Evolutionary conservation across 2,888 invertebrate species (phyloP).

Genomic region (Caenorhabditis drosophilae): DNA sequence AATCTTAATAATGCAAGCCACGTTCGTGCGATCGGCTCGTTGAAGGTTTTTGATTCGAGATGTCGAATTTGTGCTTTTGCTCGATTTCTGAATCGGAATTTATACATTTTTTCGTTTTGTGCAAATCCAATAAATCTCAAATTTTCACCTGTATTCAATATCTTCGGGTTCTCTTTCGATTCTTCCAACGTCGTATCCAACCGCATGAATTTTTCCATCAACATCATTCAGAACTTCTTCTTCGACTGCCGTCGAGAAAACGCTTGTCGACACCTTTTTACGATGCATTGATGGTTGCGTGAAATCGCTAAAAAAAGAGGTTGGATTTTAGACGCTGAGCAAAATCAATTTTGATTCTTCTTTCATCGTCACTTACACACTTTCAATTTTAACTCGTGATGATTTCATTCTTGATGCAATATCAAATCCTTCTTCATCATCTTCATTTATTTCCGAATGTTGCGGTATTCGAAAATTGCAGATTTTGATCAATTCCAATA

Average conservation of each 20-base stretch:
- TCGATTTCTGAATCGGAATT: slow-evolving; percentile 18
- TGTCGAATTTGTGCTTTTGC: slow-evolving; percentile 38
- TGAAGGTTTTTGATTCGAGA: slow-evolving; percentile 61
- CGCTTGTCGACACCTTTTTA: slow-evolving; percentile 33
- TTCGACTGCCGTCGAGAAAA: slow-evolving; percentile 17
- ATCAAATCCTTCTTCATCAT: slow-evolving; percentile 19
- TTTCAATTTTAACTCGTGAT: background rate
- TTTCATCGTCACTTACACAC: background rate
- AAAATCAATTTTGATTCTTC: background rate
- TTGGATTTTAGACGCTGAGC: background rate
- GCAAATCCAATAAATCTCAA: background rate
- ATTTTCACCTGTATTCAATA: background rate
- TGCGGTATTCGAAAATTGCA: slow-evolving; percentile 13
- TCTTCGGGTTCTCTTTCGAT: slow-evolving; percentile 14
- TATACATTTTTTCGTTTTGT: slow-evolving; percentile 1
- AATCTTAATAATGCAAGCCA: slow-evolving; percentile 84
- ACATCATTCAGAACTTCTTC: slow-evolving; percentile 11
- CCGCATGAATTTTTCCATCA: slow-evolving; percentile 4
- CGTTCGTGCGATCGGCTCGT: slow-evolving; percentile 80
- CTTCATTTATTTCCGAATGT: background rate
- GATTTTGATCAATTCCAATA: slow-evolving; percentile 38
- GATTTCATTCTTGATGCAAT: slow-evolving; percentile 18
- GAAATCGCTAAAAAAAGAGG: slow-evolving; percentile 10
- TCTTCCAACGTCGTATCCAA: slow-evolving; percentile 1
- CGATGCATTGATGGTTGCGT: slow-evolving; percentile 11